Base-by-base conservation (phyloP, 2,797 vertebrate species). In the Macropus fuliginosus region DNA sequence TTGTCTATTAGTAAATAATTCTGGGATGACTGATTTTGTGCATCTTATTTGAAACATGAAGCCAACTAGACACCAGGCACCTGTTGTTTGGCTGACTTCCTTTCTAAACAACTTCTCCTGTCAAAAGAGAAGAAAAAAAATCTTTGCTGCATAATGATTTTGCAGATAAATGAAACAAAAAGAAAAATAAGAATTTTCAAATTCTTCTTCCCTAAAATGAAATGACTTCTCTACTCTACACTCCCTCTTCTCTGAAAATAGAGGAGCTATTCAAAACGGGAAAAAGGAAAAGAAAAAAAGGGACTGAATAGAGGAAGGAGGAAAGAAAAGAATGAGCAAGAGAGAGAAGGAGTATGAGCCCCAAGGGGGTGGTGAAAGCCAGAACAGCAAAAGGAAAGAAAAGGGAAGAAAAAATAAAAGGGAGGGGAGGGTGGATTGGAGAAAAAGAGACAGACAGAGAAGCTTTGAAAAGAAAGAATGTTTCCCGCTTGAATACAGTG, bases 401-500 rank as follows among this genome's bases (percentile, higher is more conserved):
- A 98, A 98, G 98, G 98, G 98, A 97, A 97, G 98, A 98, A 97
- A 92, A 98, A 98, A 97, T 96, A 98, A 98, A 98, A 98, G 98
- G 98, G 97, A 94, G 97, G 97, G 8, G 96, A 95, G 98, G 98
- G 98, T 87, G 40, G 74, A 87, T 28, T 87, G 74, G 74, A 87
- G 74, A 50, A 87, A 81, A 87, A 98, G 98, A 98, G 98, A 97
- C 96, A 98, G 98, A 98, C 98, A 98, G 98, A 98, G 97, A 94
- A 96, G 98, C 98, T 98, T 98, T 98, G 98, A 98, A 99, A 98
- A 97, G 98, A 97, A 98, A 98, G 98, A 98, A 98, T 97, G 98
- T 98, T 98, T 98, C 97, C 93, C 59, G 97, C 55, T 94, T 98
- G 99, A 98, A 98, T 98, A 95, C 98, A 91, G 98, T 95, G 93